Conservation (phyloP, 2,113 vertebrate species). For the Peromyscus polionotus region DNA sequence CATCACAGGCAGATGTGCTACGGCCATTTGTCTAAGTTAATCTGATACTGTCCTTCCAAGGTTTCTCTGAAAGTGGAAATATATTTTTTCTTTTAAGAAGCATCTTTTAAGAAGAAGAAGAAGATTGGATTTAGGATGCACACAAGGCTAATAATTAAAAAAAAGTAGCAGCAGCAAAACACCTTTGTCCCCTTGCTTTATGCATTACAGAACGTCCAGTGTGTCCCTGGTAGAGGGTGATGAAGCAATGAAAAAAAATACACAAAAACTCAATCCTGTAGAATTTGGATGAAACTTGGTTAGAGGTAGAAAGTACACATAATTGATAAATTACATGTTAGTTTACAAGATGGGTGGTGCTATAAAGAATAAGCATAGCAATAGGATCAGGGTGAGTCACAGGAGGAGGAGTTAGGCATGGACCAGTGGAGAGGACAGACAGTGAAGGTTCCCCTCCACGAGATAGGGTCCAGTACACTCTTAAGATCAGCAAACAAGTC, state of each 20-base stretch:
- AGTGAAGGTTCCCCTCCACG: background rate
- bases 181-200: background rate
- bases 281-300: background rate
- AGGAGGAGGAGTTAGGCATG: background rate
- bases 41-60: background rate
- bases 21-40: conserved; percentile 7
- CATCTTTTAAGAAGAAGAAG: conserved; percentile 6
- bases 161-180: background rate
- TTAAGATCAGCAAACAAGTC: background rate
- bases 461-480: background rate
- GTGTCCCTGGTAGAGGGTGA: background rate
- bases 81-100: conserved; percentile 12
- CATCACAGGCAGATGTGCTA: background rate
- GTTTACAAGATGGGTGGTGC: background rate
- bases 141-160: background rate
- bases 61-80: background rate
- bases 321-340: background rate
- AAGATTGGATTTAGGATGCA: background rate
- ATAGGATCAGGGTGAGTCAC: background rate
- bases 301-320: background rate
- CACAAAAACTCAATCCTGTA: background rate
- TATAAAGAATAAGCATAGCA: background rate
- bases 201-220: background rate
- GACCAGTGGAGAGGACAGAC: background rate
- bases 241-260: background rate